Percentiles rank a stretch among this genome's conserved stretches.
These are phyloP conservation scores for Nyctibius grandis DNA, from an alignment of 2,797 vertebrate species.

Conservation along the genomic window DNA sequence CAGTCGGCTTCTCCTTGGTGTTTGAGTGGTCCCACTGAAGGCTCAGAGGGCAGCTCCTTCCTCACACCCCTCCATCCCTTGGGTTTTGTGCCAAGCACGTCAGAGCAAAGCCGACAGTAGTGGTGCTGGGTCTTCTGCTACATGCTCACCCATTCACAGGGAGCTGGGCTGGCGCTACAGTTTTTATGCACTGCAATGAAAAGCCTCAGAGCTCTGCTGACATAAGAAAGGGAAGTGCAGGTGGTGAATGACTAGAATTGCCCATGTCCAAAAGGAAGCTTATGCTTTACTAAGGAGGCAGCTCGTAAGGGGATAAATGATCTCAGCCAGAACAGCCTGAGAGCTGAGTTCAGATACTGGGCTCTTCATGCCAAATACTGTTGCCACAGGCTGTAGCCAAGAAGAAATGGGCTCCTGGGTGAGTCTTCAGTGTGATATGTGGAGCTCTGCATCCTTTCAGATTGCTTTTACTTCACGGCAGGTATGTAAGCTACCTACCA, in stretches of 20 bases:
- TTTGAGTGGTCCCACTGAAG: not conserved
- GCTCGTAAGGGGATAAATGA: not conserved
- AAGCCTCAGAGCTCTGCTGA: not conserved
- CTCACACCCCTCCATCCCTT: not conserved
- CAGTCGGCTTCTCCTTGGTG: fast-evolving
- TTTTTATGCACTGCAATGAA: not conserved
- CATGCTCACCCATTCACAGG: fast-evolving
- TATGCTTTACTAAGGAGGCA: not conserved
- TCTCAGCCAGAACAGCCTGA: not conserved
- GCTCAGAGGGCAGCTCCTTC: not conserved
- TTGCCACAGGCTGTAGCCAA: not conserved
- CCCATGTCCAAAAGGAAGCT: not conserved
- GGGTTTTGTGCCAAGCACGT: not conserved
- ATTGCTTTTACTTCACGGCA: not conserved
- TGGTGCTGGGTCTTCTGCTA: not conserved
- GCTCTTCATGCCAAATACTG: not conserved
- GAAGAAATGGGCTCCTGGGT: not conserved
- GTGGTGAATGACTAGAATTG: not conserved
- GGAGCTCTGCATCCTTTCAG: not conserved
- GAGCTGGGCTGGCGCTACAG: not conserved
- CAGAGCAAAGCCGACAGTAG: not conserved
- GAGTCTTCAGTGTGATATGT: not conserved
- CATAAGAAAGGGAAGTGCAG: not conserved
- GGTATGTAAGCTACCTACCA: not conserved
- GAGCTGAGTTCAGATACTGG: not conserved